These are phyloP conservation scores for Diaperis boleti DNA, from an alignment of 2,888 invertebrate genomes.

Conservation along the genomic window DNA sequence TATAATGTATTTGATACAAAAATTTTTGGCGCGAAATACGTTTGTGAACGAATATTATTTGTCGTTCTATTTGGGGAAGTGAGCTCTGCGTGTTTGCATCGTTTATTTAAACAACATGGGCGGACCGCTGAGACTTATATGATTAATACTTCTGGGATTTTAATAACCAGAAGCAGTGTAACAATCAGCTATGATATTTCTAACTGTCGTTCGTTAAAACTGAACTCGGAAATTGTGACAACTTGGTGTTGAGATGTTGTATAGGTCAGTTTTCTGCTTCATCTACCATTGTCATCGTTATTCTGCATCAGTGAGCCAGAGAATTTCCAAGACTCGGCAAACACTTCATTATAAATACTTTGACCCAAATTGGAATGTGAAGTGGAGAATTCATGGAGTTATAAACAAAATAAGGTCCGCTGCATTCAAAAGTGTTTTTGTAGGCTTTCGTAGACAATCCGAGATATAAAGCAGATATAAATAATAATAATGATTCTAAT, in stretches of 20 bases:
- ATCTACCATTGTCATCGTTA: neutral
- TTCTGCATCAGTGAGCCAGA: no score
- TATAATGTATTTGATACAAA: no score
- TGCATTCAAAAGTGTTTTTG: no score
- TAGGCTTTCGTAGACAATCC: no score
- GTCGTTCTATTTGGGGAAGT: conserved; percentile 9
- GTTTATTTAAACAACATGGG: conserved; percentile 21
- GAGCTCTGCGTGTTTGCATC: conserved; percentile 9
- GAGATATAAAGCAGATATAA: no score
- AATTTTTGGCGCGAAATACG: neutral
- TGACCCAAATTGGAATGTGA: no score
- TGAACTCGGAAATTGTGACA: neutral
- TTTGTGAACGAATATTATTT: neutral
- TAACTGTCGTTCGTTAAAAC: conserved; percentile 7
- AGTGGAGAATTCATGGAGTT: no score
- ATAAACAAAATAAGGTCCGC: no score
- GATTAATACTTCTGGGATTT: conserved; percentile 25
- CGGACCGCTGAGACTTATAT: conserved; percentile 3
- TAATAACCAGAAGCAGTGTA: conserved; percentile 4
- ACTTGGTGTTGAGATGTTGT: neutral
- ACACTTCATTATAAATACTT: no score
- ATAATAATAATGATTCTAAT: no score
- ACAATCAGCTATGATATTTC: conserved; percentile 18
- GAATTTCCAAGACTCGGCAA: no score
- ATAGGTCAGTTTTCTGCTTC: neutral